A percentile compares a stretch with the other conserved stretches of the same genome.
Evolutionary conservation across 2,888 invertebrate genomes (phyloP).

Genomic region (Luffia ferchaultella): DNA sequence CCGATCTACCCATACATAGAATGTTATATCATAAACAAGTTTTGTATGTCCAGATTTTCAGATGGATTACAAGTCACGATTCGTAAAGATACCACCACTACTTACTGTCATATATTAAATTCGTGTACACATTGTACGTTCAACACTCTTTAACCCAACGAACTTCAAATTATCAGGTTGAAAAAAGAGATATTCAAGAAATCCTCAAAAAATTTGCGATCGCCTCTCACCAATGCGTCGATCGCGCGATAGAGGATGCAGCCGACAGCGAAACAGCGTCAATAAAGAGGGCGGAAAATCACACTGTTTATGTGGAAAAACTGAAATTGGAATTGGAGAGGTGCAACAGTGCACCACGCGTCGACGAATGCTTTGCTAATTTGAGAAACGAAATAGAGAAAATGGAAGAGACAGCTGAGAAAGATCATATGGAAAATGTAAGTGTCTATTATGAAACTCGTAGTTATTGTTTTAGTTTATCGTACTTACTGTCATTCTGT

Average conservation of each 20-base stretch:
- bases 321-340: background rate
- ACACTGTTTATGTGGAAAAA: background rate
- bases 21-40: no score
- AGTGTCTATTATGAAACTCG: no score
- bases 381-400: background rate
- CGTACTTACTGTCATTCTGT: background rate
- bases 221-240: background rate
- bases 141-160: no score
- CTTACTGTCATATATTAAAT: no score
- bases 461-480: no score
- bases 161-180: no score
- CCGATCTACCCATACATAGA: no score
- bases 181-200: background rate
- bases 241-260: background rate
- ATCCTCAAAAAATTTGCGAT: background rate
- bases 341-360: background rate
- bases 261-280: background rate
- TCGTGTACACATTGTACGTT: no score
- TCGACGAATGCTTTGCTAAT: background rate
- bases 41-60: no score
- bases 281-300: background rate
- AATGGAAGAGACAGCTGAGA: background rate
- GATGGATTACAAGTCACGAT: no score
- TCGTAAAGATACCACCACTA: no score
- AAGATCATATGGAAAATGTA: background rate